A percentile compares a stretch with the other conserved stretches of the same genome.
These are phyloP conservation scores for Aldabrachelys gigantea DNA, from an alignment of 2,113 vertebrate genomes.

Conservation along the genomic window DNA sequence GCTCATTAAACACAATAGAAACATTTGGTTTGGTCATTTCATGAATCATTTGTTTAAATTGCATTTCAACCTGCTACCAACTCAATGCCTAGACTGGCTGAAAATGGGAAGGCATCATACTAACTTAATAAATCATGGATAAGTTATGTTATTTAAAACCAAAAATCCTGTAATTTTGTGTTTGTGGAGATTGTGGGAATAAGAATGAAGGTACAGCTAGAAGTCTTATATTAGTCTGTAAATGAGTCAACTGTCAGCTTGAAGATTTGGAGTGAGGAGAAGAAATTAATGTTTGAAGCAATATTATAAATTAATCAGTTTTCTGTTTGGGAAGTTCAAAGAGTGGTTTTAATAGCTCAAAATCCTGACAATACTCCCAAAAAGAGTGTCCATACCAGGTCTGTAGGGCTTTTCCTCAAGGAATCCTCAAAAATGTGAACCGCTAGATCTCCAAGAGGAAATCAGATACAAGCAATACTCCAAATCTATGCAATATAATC, in stretches of 20 bases:
- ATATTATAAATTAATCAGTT: not conserved
- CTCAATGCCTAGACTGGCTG: constrained; percentile 1
- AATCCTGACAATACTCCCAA: not conserved
- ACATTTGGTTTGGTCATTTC: constrained; percentile 46
- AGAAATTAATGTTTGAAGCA: not conserved
- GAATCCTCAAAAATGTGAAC: not conserved
- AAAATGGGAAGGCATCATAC: constrained; percentile 8
- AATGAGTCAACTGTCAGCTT: not conserved
- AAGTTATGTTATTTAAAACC: constrained; percentile 2
- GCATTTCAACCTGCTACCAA: constrained; percentile 20
- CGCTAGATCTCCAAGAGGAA: not conserved
- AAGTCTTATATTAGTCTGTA: not conserved
- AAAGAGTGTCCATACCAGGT: not conserved
- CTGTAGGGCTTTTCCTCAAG: not conserved
- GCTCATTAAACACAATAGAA: constrained; percentile 42
- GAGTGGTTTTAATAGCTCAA: not conserved
- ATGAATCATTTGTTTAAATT: constrained; percentile 48
- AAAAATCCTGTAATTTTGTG: not conserved
- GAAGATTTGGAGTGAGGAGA: not conserved
- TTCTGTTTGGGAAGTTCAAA: not conserved
- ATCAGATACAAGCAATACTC: not conserved
- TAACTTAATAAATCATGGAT: constrained; percentile 37
- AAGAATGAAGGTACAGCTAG: not conserved
- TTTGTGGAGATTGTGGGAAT: not conserved
- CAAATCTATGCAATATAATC: not conserved